Percentiles rank a stretch among this genome's conserved stretches.
phyloP scores from a whole-genome alignment of 2,888 invertebrate species.

The Noctuana brunneofusca region DNA sequence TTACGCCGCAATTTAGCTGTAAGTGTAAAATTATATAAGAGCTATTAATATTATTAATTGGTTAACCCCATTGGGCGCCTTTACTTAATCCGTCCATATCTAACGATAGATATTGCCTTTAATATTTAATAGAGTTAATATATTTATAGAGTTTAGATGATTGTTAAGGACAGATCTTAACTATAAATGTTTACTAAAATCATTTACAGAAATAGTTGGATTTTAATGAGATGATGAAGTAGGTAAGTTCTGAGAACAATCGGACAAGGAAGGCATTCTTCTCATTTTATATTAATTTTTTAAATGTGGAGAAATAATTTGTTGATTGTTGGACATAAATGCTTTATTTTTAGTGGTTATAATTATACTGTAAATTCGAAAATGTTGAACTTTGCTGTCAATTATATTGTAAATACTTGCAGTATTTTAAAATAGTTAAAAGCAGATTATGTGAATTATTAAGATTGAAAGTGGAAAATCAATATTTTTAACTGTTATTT shows the following conservation, averaged over 20 bases:
- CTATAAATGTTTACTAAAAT: slow-evolving; percentile 71
- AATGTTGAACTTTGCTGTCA: slow-evolving; percentile 51
- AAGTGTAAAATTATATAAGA: slow-evolving; percentile 62
- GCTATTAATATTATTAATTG: slow-evolving; percentile 78
- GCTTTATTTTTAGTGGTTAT: slow-evolving; percentile 59
- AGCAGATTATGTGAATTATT: not conserved
- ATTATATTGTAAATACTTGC: slow-evolving; percentile 43
- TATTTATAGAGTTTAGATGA: slow-evolving; percentile 78
- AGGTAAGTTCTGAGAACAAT: slow-evolving; percentile 29
- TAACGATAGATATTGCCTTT: slow-evolving; percentile 82
- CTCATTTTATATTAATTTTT: slow-evolving; percentile 47
- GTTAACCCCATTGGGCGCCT: slow-evolving; percentile 80
- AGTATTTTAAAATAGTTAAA: slow-evolving; percentile 44
- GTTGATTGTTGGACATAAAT: slow-evolving; percentile 64
- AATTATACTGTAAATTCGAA: slow-evolving; percentile 45
- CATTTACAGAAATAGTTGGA: slow-evolving; percentile 66
- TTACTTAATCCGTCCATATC: slow-evolving; percentile 82
- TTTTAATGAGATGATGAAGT: slow-evolving; percentile 39
- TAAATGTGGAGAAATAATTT: slow-evolving; percentile 49
- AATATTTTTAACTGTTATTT: not conserved
- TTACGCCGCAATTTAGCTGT: slow-evolving; percentile 62
- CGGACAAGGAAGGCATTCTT: not conserved
- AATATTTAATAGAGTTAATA: slow-evolving; percentile 83
- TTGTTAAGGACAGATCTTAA: slow-evolving; percentile 71
- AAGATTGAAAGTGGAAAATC: not conserved